phyloP scores from a whole-genome alignment of 2,113 vertebrate species.

The Struthidea cinerea region DNA sequence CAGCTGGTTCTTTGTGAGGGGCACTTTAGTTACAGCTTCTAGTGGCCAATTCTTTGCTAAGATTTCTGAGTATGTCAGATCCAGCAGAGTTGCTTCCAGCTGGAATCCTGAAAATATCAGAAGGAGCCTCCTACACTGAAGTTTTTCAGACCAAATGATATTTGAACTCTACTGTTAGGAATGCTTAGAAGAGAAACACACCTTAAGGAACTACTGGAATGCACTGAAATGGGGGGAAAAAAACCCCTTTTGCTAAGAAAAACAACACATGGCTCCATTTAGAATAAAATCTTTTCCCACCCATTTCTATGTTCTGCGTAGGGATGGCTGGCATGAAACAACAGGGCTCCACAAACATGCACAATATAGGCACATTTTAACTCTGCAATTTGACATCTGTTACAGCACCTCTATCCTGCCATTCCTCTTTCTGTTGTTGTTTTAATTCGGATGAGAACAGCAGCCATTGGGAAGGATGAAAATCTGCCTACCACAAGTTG shows the following conservation, averaged over 20 bases:
- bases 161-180: not conserved
- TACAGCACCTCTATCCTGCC: not conserved
- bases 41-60: not conserved
- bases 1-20: not conserved
- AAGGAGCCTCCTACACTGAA: not conserved
- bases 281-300: not conserved
- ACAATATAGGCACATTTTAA: not conserved
- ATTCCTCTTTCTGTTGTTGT: not conserved
- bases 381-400: not conserved
- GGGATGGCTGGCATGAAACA: not conserved
- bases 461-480: not conserved
- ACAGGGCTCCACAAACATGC: not conserved
- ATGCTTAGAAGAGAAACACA: not conserved
- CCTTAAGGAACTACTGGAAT: not conserved
- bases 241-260: not conserved
- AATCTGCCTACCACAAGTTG: not conserved
- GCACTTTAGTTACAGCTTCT: not conserved
- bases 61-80: not conserved
- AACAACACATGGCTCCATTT: not conserved
- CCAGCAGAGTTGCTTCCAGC: not conserved
- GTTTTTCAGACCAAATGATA: not conserved
- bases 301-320: not conserved
- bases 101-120: not conserved
- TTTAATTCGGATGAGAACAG: accelerated
- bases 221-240: not conserved